Evolutionary conservation across 2,888 invertebrate species (phyloP).

Genomic region (Clunio marinus): DNA sequence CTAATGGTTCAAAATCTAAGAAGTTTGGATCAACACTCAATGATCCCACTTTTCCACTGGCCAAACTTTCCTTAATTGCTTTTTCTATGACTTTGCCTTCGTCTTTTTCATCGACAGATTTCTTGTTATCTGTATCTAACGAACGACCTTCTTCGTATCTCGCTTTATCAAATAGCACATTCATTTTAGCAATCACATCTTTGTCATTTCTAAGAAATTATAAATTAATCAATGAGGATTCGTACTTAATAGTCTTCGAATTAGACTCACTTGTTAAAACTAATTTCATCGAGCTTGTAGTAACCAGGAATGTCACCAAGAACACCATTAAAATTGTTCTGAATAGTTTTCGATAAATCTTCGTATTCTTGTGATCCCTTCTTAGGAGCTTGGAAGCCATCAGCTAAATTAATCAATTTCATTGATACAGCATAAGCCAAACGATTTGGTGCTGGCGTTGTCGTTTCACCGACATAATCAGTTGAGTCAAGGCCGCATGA

Average conservation of each 20-base stretch:
- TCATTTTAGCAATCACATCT: slow-evolving; percentile 71
- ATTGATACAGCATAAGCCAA: slow-evolving; percentile 67
- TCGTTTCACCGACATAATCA: slow-evolving; percentile 49
- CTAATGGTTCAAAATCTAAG: slow-evolving; percentile 65
- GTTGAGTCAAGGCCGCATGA: slow-evolving; percentile 66
- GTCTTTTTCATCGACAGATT: slow-evolving; percentile 29
- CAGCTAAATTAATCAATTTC: slow-evolving; percentile 69
- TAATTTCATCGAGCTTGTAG: slow-evolving; percentile 63
- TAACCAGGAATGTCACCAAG: slow-evolving; percentile 67
- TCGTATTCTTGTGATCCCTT: slow-evolving; percentile 69
- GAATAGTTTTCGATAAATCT: slow-evolving; percentile 62
- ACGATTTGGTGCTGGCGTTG: slow-evolving; percentile 62
- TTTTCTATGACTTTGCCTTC: slow-evolving; percentile 53
- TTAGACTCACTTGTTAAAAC: slow-evolving; percentile 63
- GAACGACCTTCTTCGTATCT: slow-evolving; percentile 59
- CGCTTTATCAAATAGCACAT: slow-evolving; percentile 69
- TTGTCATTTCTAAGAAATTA: slow-evolving; percentile 46
- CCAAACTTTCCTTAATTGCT: slow-evolving; percentile 65
- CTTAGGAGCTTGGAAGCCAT: slow-evolving; percentile 71
- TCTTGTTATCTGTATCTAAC: slow-evolving; percentile 43
- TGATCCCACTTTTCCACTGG: slow-evolving; percentile 70
- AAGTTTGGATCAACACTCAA: slow-evolving; percentile 77
- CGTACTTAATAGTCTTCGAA: slow-evolving; percentile 7
- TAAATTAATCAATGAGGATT: not conserved
- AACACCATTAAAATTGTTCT: slow-evolving; percentile 60